Evolutionary conservation across 2,888 invertebrate genomes (phyloP).

Genomic region (Athalia cordata): DNA sequence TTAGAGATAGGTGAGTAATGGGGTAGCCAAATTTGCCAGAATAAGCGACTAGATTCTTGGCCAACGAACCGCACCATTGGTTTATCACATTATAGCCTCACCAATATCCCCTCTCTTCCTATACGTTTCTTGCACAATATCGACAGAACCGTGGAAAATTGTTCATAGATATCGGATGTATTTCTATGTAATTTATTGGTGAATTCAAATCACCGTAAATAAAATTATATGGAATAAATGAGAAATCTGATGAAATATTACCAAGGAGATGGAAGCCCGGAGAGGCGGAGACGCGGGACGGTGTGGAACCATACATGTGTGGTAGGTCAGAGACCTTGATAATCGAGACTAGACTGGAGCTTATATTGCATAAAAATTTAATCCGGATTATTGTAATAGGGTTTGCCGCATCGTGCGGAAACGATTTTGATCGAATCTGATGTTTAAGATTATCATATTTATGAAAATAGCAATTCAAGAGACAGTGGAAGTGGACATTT

Average conservation of each 20-base stretch:
- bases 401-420: slow-evolving; percentile 4
- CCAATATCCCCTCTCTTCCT: too few species aligned
- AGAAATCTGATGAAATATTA: too few species aligned
- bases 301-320: background rate
- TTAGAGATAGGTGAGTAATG: slow-evolving; percentile 36
- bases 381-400: slow-evolving; percentile 42
- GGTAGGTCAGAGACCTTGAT: slow-evolving; percentile 15
- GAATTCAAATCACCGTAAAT: too few species aligned
- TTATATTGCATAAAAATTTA: slow-evolving; percentile 34
- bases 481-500: background rate
- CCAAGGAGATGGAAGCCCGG: too few species aligned
- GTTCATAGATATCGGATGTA: too few species aligned
- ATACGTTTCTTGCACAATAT: too few species aligned
- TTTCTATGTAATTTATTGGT: too few species aligned
- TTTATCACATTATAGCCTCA: slow-evolving; percentile 22
- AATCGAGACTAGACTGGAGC: slow-evolving; percentile 38
- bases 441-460: slow-evolving; percentile 39
- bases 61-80: slow-evolving; percentile 39
- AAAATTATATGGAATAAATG: too few species aligned
- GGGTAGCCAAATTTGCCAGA: slow-evolving; percentile 38
- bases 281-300: too few species aligned
- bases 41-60: slow-evolving; percentile 32
- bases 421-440: slow-evolving; percentile 21
- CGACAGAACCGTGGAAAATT: too few species aligned
- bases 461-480: slow-evolving; percentile 19